phyloP scores from a whole-genome alignment of 1,140 invertebrate species.

The Drosophila hydei region DNA sequence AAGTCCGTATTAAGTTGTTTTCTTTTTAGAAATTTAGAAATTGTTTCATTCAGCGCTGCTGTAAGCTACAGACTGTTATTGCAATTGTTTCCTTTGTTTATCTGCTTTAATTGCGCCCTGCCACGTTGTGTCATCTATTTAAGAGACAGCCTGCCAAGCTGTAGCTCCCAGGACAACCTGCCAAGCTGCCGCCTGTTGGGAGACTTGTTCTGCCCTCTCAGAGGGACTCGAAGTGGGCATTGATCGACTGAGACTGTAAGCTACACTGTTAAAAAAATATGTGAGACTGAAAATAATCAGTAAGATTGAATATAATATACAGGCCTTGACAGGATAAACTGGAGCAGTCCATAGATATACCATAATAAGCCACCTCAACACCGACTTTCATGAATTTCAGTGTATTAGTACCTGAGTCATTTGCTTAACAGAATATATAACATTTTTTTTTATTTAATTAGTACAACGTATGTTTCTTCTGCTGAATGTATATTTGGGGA shows the following conservation, averaged over 20 bases:
- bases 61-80: constrained; percentile 45
- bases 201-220: neutral
- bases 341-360: too few species aligned
- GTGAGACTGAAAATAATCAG: too few species aligned
- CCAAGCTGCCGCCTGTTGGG: constrained; percentile 6
- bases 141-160: constrained; percentile 24
- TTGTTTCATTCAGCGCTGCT: constrained; percentile 47
- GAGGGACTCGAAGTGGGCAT: neutral
- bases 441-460: constrained; percentile 61
- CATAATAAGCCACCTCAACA: too few species aligned
- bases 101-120: constrained; percentile 72
- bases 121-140: constrained; percentile 5
- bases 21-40: constrained; percentile 64
- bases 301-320: too few species aligned
- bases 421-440: constrained; percentile 4
- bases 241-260: neutral
- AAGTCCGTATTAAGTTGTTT: constrained; percentile 69
- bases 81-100: constrained; percentile 74
- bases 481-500: neutral
- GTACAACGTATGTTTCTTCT: neutral
- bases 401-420: constrained; percentile 1
- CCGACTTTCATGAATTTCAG: neutral
- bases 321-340: too few species aligned
- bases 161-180: constrained; percentile 48
- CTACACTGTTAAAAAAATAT: constrained; percentile 8